phyloP scores from a whole-genome alignment of 2,113 vertebrate species.

The Eolophus roseicapilla region DNA sequence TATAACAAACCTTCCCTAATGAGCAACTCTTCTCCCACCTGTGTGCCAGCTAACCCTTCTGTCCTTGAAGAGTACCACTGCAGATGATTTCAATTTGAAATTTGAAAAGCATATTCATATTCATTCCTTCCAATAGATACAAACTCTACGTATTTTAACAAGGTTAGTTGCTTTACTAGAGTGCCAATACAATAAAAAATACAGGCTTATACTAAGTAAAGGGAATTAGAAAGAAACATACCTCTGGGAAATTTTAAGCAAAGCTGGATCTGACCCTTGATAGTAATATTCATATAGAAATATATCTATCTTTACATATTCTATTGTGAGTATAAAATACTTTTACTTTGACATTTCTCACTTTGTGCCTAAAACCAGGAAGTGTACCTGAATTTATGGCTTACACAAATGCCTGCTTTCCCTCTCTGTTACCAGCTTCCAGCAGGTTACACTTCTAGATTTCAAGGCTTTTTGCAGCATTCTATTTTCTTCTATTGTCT shows the following conservation, averaged over 20 bases:
- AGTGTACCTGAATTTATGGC: fast-evolving
- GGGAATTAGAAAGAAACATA: conserved; percentile 3
- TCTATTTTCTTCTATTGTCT: not conserved
- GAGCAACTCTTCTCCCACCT: conserved; percentile 69
- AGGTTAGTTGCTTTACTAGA: conserved; percentile 56
- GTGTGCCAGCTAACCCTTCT: conserved; percentile 60
- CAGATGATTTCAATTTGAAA: conserved; percentile 39
- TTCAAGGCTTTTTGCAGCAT: not conserved
- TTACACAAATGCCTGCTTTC: not conserved
- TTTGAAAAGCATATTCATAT: conserved; percentile 54
- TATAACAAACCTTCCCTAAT: conserved; percentile 79
- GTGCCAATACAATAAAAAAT: conserved; percentile 69
- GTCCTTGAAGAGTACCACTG: conserved; percentile 68
- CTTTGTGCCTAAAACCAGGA: not conserved
- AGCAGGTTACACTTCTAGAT: not conserved
- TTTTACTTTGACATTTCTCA: not conserved
- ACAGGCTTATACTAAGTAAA: conserved; percentile 34
- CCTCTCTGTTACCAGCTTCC: not conserved
- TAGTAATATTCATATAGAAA: not conserved
- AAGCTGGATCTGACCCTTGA: not conserved
- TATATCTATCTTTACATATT: not conserved
- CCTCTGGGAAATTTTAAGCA: conserved; percentile 6
- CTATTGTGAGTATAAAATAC: not conserved
- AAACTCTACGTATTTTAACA: conserved; percentile 29
- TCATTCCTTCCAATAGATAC: conserved; percentile 49